Base-by-base conservation (phyloP, 2,888 invertebrate genomes). In the Biston stratarius region DNA sequence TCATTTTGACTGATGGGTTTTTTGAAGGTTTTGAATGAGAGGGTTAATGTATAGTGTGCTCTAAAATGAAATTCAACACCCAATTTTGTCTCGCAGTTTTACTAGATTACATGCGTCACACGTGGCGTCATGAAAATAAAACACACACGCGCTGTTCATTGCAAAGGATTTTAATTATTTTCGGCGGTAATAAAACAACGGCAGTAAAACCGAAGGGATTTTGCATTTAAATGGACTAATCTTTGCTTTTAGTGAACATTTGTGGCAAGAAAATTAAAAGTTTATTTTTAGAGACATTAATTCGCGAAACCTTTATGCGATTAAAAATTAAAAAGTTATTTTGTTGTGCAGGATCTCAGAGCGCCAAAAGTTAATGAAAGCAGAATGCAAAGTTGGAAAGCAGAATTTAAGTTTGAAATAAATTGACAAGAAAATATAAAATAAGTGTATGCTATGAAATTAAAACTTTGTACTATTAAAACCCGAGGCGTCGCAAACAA, bases 171-270 rank as follows among this genome's bases (percentile, higher is more conserved):
- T 55, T 24, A 42, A 55, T 42, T 15, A 42, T 24, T 52, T 55
- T 55, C 11, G 42, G 40, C 42, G 11, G 11, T 24, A 40, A 42
- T 55, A 24, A 42, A 42, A 42, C 36, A 52, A 42, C 6, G 55
- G 5, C 42, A 12, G 6, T 55, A 55, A 55, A 55, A 42, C 55
- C 42, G 55, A 42, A 42, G 38, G 52, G 52, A 33, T 55, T 55
- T 42, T 42, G 42, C 42, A 42, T 55, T 42, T 42, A 55, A 55
- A 55, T 55, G 15, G 42, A 14, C 14, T 36, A 53, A 53, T 53
- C 53, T 53, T 53, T 53, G 51, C 51, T n/a, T 53, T 38, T 53
- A 38, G 6, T n/a, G 38, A 38, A 9, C 38, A 12, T 33, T 51
- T 14, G 36, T n/a, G 38, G 52, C 14, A 6, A 36, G 14, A 14